phyloP scores from a whole-genome alignment of 2,113 vertebrate genomes.

The Leucoraja erinaceus region DNA sequence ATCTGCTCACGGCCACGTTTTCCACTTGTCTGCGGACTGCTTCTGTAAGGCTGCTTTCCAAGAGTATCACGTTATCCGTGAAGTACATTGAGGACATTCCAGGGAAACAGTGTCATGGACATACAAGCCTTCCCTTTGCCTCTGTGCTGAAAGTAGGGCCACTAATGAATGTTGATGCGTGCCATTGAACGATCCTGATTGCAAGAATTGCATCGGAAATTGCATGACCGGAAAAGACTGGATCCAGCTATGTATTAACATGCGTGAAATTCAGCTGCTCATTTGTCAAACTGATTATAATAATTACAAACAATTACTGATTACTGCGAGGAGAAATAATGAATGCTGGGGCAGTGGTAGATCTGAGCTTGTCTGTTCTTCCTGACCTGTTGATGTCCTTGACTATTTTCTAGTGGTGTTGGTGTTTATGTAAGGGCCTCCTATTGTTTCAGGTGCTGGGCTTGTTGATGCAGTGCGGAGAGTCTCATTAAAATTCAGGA shows the following conservation, averaged over 20 bases:
- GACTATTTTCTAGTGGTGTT: background rate
- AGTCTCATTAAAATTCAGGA: conserved; percentile 16
- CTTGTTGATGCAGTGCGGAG: background rate
- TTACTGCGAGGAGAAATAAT: background rate
- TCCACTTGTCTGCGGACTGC: too few relatives aligned
- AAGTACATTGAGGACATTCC: too few relatives aligned
- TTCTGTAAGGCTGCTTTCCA: too few relatives aligned
- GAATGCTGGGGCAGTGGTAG: background rate
- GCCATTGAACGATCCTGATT: background rate
- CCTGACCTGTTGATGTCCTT: conserved; percentile 2
- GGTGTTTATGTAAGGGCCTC: background rate
- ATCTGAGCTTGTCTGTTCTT: background rate
- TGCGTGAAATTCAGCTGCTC: conserved; percentile 20
- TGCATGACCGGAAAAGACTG: background rate
- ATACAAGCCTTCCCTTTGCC: too few relatives aligned
- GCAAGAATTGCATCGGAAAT: background rate
- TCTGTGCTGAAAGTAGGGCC: background rate
- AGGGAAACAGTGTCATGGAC: too few relatives aligned
- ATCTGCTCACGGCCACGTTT: too few relatives aligned
- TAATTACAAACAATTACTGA: conserved; percentile 31
- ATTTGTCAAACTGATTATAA: conserved; percentile 10
- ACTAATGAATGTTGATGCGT: background rate
- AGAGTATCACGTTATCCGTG: too few relatives aligned
- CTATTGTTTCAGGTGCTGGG: background rate
- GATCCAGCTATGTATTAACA: background rate